Conservation (phyloP, 1,140 invertebrate species). For the Gryon sp. region DNA sequence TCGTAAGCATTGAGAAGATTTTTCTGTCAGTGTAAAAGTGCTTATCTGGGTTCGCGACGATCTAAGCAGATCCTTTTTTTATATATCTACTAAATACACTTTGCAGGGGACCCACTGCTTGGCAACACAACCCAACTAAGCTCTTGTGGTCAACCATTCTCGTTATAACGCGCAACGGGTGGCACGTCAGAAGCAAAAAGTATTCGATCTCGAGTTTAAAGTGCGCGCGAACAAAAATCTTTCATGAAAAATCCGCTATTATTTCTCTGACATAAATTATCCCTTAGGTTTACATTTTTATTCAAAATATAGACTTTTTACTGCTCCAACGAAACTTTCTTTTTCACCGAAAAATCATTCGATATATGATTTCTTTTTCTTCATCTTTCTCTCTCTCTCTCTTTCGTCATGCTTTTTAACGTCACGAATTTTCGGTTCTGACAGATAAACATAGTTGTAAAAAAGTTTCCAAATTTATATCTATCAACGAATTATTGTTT, state of each 20-base stretch:
- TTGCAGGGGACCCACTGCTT: conserved; percentile 45
- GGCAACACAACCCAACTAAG: conserved; percentile 27
- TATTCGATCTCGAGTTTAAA: conserved; percentile 40
- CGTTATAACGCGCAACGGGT: conserved; percentile 70
- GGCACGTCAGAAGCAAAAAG: conserved; percentile 43
- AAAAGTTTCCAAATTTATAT: conserved; percentile 2
- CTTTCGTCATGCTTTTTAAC: background rate
- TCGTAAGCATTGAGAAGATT: conserved; percentile 26
- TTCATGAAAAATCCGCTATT: conserved; percentile 52
- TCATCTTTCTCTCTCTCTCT: conserved; percentile 13
- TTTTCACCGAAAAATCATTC: conserved; percentile 30
- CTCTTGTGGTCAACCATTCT: conserved; percentile 66
- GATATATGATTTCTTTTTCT: no score
- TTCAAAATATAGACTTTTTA: conserved; percentile 49
- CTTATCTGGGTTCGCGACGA: conserved; percentile 45
- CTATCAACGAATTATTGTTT: conserved; percentile 43
- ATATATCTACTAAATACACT: no score
- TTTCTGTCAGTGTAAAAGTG: conserved; percentile 47
- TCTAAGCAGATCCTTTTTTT: conserved; percentile 48
- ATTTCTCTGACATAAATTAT: conserved; percentile 55
- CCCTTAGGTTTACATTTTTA: conserved; percentile 49
- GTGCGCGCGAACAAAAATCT: conserved; percentile 44
- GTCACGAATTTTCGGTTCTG: background rate
- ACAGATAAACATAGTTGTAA: conserved; percentile 18
- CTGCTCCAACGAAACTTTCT: conserved; percentile 42